Evolutionary conservation across 2,113 vertebrate genomes (phyloP), one percentile per base, ranked within the genome.

Genomic region (Plecturocebus donacophilus): DNA sequence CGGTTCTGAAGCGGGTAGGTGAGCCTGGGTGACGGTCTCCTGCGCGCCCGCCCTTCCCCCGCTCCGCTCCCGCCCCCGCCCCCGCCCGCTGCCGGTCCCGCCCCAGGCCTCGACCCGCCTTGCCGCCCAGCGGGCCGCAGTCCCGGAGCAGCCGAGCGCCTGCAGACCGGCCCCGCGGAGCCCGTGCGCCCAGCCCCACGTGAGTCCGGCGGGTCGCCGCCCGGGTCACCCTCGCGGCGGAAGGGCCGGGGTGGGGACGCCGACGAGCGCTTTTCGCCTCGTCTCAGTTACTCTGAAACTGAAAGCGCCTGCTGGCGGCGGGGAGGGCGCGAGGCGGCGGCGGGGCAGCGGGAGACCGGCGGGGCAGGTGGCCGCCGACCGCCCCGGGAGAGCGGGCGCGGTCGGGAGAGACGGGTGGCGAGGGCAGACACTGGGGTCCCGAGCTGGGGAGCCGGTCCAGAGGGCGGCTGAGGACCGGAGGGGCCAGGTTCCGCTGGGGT

Each of bases 201-300:
- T 68, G 52, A 95, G 79, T 77, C 83, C 9, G 9, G 68, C 61
- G 0, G 6, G 61, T 49, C 49, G 79, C 56, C 3, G 30, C 32
- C 61, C 16, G 1, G 38, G 71, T 75, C 14, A 7, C 58, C 38
- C 42, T 23, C 20, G 1, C 23, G 42, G 61, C 88, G 19, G 32
- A 11, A 10, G 83, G 70, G 49, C 30, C 13, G 42, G 32, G 70
- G 84, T 54, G 80, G 40, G 81, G 45, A 16, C 66, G 10, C 38
- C 90, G 7, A 0, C 64, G 42, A 40, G 61, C 27, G 11, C 42
- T 66, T 35, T 54, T 58, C 77, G n/a, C 40, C 19, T 40, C 0
- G 47, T 45, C 47, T 6, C 71, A 4, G 8, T n/a, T 32, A 47
- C 82, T 94, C 42, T 56, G 92, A 96, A 97, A 96, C 32, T 77